Base-by-base conservation (phyloP, 37 sponge, comb jelly and placozoan genomes). In the Dysidea cf. avara region DNA sequence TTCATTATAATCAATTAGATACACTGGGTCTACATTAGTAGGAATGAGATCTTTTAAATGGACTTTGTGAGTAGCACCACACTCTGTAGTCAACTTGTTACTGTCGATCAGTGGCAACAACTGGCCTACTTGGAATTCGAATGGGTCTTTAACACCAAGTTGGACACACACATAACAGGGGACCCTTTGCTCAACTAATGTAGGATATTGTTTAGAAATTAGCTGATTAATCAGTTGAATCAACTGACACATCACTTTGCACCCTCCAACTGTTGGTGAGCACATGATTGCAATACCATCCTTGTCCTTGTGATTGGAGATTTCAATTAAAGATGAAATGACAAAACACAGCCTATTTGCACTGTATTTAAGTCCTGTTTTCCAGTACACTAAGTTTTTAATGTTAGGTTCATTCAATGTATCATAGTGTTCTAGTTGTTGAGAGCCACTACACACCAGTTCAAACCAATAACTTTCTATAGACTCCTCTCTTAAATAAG, bases 41-140 rank as follows among this genome's bases (percentile, higher is more conserved):
- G 90, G 87, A 17, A 94, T 75, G 38, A 94, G 84, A 29, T 94
- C 95, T 30, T 91, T 91, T 17, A 86, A 87, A 13, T 90, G 69
- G 53, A 90, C 91, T 7, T 39, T 31, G 7, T 87, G 81, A 0
- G 60, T 36, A 2, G 78, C 87, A n/a, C 71, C 72, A 63, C 87
- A 80, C 63, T 83, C 72, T 29, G 82, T 78, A 9, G 46, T 64
- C 5, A 51, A 63, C 26, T 79, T 43, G 48, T 79, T 79, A 0
- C 57, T 72, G 18, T 43, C 32, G 28, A 81, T 75, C 32, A 30
- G 33, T 25, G 66, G 38, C 28, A 78, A 40, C 21, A 73, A 83
- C 6, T 67, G 53, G 30, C 74, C 80, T 20, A 72, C 54, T 21
- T 48, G 20, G 38, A 89, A 89, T 59, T 72, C 47, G 52, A 79